Evolutionary conservation across 2,797 vertebrate genomes (phyloP).

Genomic region (Enteromius treurensis): DNA sequence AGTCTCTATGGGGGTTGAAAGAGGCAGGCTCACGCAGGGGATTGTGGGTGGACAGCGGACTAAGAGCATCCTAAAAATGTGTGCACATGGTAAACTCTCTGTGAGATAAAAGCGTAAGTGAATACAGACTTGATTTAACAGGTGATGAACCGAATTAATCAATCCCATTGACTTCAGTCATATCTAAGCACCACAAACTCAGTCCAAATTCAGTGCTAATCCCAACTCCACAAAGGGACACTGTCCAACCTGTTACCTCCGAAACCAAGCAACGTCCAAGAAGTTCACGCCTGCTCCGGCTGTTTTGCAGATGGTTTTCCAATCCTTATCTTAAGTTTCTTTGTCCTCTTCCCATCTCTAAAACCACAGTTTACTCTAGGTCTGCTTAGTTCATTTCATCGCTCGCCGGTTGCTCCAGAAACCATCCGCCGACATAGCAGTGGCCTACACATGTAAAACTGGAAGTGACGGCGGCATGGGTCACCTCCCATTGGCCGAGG

Average conservation of each 20-base stretch:
- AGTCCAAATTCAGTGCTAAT: neutral
- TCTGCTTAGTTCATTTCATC: constrained; percentile 64
- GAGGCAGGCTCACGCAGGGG: neutral
- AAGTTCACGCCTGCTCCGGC: constrained; percentile 45
- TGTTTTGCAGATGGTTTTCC: constrained; percentile 57
- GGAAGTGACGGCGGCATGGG: constrained; percentile 62
- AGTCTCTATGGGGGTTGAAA: neutral
- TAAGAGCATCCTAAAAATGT: neutral
- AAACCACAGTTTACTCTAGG: constrained; percentile 46
- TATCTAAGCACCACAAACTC: neutral
- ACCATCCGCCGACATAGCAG: constrained; percentile 56
- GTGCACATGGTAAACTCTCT: neutral
- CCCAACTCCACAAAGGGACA: neutral
- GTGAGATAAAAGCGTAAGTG: neutral
- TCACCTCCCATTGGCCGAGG: constrained; percentile 63
- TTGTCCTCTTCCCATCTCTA: constrained; percentile 42
- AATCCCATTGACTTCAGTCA: neutral
- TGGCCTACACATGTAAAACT: constrained; percentile 59
- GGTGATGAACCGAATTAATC: neutral
- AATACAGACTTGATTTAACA: neutral
- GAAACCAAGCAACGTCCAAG: neutral
- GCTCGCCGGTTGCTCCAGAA: constrained; percentile 55
- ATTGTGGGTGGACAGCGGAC: neutral
- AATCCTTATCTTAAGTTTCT: constrained; percentile 53
- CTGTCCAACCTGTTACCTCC: neutral